Evolutionary conservation across 2,113 vertebrate species (phyloP).

Genomic region (Cepphus grylle): DNA sequence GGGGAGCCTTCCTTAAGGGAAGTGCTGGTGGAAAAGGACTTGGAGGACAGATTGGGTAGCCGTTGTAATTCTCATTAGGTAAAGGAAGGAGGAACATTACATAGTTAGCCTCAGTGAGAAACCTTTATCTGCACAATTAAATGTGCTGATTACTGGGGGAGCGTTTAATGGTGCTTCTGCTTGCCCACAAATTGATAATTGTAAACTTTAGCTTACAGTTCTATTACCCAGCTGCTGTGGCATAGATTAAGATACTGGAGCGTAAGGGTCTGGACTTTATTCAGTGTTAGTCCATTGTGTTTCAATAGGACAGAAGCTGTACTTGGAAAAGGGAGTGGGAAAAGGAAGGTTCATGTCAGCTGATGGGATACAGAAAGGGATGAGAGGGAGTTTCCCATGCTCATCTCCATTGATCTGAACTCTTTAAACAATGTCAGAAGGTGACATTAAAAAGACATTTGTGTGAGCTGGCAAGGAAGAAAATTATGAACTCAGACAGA

Average conservation of each 20-base stretch:
- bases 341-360: neutral
- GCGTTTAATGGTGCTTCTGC: neutral
- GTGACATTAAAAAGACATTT: neutral
- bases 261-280: neutral
- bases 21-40: neutral
- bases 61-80: neutral
- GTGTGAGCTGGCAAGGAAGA: neutral
- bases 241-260: neutral
- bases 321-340: neutral
- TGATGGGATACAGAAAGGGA: neutral
- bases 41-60: neutral
- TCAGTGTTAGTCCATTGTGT: neutral
- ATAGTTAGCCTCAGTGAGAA: neutral
- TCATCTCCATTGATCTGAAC: neutral
- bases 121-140: neutral
- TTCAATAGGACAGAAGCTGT: neutral
- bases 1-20: neutral
- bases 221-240: neutral
- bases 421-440: neutral
- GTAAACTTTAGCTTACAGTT: neutral
- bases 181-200: neutral
- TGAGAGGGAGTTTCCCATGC: neutral
- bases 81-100: neutral
- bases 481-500: neutral
- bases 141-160: neutral